Base-by-base conservation (phyloP, 2,888 invertebrate species). In the Rhagium mordax region DNA sequence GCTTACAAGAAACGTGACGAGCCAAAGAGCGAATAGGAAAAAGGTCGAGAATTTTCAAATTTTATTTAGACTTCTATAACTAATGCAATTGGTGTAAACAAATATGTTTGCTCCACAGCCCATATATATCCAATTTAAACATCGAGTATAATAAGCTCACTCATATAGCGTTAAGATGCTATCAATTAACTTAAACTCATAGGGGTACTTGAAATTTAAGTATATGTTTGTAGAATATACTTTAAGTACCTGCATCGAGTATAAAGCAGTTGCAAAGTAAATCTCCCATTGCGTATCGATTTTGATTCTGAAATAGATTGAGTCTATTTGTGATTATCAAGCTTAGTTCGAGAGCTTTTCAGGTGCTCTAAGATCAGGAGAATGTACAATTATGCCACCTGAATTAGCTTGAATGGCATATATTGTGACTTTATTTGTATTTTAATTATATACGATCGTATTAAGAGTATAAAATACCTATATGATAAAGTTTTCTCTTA, bases 251-350 rank as follows among this genome's bases (percentile, higher is more conserved):
- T 29, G 16, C 29, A 29, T 59, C 7, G 15, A 1, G 15, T 24
- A 24, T 33, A 59, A 18, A 59, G 16, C 18, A 13, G 59, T 24
- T 29, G 33, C 59, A 59, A 59, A 59, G 59, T 59, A 59, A 27
- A 27, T 5, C 59, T 15, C 21, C 33, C 8, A 59, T 10, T 16
- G 59, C 10, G 59, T 59, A 59, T 59, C 8, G 59, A 59, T 59
- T 29, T 33, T 18, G 15, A 27, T 33, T 33, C 16, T n/a, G 29
- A 16, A 29, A 1, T 33, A 33, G 59, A 24, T 41, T 41, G 41
- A 41, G 33, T 16, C 33, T 33, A 16, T 18, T 33, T 1, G 18
- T 33, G 59, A n/a, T 59, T 59, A 59, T 27, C 59, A 16, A 33
- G 29, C 29, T 59, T 29, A 33, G 16, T 59, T 15, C 29, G 6